Conservation (phyloP, 2,888 invertebrate species). For the Schizotus pectinicornis region DNA sequence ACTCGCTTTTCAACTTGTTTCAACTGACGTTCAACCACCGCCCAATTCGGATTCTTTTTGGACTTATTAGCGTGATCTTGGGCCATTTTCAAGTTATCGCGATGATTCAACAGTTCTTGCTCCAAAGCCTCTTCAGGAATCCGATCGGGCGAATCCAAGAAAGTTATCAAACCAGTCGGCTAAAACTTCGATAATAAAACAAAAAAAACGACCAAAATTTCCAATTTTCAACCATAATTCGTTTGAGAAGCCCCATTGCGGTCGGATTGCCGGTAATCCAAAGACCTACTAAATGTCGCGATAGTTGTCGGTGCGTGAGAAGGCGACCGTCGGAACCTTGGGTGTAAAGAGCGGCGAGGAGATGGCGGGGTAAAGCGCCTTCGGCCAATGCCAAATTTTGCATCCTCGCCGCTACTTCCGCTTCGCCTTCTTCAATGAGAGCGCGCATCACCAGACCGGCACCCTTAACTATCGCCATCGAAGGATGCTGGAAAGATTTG, state of each 20-base stretch:
- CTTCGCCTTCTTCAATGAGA: slow-evolving; percentile 95
- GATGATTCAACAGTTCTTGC: slow-evolving; percentile 74
- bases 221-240: slow-evolving; percentile 77
- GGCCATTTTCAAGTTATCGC: slow-evolving; percentile 96
- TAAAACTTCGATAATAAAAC: slow-evolving; percentile 54
- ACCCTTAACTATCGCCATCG: slow-evolving; percentile 97
- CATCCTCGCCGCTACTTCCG: slow-evolving; percentile 92
- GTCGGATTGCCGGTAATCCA: slow-evolving; percentile 96
- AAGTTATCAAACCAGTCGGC: slow-evolving; percentile 91
- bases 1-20: slow-evolving; percentile 84
- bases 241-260: slow-evolving; percentile 82
- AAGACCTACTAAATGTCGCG: slow-evolving; percentile 89
- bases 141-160: slow-evolving; percentile 85
- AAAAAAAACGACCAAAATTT: slow-evolving; percentile 3
- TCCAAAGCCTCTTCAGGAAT: slow-evolving; percentile 78
- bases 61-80: slow-evolving; percentile 76
- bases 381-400: slow-evolving; percentile 95
- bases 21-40: slow-evolving; percentile 72
- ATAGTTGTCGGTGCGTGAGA: slow-evolving; percentile 88
- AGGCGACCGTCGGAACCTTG: slow-evolving; percentile 79
- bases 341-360: slow-evolving; percentile 89
- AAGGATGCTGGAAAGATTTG: slow-evolving; percentile 76
- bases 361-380: slow-evolving; percentile 92
- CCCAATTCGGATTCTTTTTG: slow-evolving; percentile 74
- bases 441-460: slow-evolving; percentile 97